Evolutionary conservation across 2,888 invertebrate genomes (phyloP).

Genomic region (Drosophila pseudotakahashii): DNA sequence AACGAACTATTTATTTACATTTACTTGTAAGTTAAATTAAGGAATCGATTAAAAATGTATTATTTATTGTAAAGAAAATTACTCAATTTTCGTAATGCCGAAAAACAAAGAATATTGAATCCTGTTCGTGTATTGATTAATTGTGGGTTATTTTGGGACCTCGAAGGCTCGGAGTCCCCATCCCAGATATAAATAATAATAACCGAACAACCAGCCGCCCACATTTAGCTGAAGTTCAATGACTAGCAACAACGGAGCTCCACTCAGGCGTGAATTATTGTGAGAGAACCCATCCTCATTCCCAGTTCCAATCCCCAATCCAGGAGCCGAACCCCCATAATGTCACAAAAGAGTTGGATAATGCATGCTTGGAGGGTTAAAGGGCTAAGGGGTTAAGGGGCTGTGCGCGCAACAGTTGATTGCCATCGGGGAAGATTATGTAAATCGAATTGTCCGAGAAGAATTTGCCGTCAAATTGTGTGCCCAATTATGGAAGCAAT

Average conservation of each 20-base stretch:
- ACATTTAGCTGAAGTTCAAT: slow-evolving; percentile 69
- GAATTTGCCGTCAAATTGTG: slow-evolving; percentile 57
- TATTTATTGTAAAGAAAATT: not conserved
- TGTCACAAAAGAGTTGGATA: slow-evolving; percentile 48
- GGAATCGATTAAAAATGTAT: too few species aligned
- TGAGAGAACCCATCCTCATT: slow-evolving; percentile 22
- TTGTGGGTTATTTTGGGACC: slow-evolving; percentile 27
- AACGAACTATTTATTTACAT: too few species aligned
- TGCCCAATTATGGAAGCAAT: slow-evolving; percentile 38
- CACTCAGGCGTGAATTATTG: slow-evolving; percentile 73
- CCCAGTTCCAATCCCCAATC: not conserved
- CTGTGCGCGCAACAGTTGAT: slow-evolving; percentile 65
- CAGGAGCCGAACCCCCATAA: slow-evolving; percentile 9
- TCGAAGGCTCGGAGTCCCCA: too few species aligned
- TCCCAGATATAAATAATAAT: not conserved
- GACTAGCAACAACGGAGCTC: slow-evolving; percentile 68
- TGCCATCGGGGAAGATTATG: slow-evolving; percentile 72
- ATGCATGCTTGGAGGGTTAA: slow-evolving; percentile 11
- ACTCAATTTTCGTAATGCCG: not conserved
- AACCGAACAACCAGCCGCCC: not conserved
- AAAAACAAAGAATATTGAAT: slow-evolving; percentile 5
- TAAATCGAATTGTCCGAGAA: slow-evolving; percentile 72
- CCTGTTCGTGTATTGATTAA: slow-evolving; percentile 32
- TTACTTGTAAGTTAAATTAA: too few species aligned
- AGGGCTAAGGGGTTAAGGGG: not conserved